These are phyloP conservation scores for Calvadosia cruxmelitensis DNA, from an alignment of 30 jellyfish, hydroid and myxozoan genomes.

Conservation along the genomic window DNA sequence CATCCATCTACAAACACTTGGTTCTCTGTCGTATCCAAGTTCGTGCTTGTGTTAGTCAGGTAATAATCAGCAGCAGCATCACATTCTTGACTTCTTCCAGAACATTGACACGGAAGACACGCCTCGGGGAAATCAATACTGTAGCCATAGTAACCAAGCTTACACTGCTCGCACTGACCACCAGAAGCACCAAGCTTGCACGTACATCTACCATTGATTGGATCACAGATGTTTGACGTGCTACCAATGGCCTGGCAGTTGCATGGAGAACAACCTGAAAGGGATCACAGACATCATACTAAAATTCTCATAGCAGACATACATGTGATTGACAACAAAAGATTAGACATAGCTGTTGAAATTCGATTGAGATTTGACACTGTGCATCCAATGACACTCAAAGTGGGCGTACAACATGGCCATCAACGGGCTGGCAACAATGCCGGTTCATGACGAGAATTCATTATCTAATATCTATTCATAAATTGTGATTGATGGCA, in stretches of 20 bases:
- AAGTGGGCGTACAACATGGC: too few species aligned
- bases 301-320: not conserved
- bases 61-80: conserved; percentile 58
- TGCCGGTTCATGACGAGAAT: too few species aligned
- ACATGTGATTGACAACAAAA: too few species aligned
- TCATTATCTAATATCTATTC: too few species aligned
- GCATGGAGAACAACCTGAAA: conserved; percentile 64
- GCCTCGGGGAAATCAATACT: conserved; percentile 51
- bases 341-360: too few species aligned
- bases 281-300: not conserved
- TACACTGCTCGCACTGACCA: conserved; percentile 51
- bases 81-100: conserved; percentile 68
- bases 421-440: too few species aligned
- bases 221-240: conserved; percentile 44
- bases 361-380: too few species aligned
- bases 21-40: conserved; percentile 30
- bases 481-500: too few species aligned
- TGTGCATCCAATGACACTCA: too few species aligned
- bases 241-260: conserved; percentile 70
- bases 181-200: conserved; percentile 65
- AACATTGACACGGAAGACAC: conserved; percentile 73
- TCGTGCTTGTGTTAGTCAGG: conserved; percentile 34
- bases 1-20: conserved; percentile 54
- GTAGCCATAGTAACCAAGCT: conserved; percentile 66
- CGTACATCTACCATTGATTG: conserved; percentile 58